Conservation (phyloP, 2,797 vertebrate species). For the Myotis findleyi region DNA sequence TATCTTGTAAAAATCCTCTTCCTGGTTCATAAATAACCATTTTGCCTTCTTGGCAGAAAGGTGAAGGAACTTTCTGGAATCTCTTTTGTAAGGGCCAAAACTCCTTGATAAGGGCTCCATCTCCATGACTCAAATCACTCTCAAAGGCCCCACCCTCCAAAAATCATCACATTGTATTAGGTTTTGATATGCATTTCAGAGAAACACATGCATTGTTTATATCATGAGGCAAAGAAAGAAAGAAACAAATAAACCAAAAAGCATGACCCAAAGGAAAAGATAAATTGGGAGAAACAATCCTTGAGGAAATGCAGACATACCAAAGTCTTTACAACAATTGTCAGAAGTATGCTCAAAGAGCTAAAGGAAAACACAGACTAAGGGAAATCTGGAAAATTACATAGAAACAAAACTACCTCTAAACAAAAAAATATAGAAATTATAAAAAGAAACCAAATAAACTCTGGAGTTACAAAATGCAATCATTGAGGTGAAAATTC, state of each 20-base stretch:
- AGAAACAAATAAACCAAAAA: background rate
- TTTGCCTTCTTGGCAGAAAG: background rate
- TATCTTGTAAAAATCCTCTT: background rate
- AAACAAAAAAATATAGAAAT: background rate
- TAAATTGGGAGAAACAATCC: background rate
- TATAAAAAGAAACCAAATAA: background rate
- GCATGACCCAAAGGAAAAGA: background rate
- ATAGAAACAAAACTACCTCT: background rate
- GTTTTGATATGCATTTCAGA: background rate
- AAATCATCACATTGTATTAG: background rate
- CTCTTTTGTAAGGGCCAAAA: background rate
- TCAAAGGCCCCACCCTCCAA: background rate
- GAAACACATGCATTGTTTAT: background rate
- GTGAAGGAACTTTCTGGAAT: too few species aligned
- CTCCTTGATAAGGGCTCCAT: background rate
- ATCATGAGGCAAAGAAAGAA: background rate
- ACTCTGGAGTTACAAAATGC: background rate
- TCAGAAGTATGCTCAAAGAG: background rate
- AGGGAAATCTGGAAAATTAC: background rate
- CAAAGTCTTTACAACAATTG: background rate
- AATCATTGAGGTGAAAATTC: background rate
- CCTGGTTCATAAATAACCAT: background rate
- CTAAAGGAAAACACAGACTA: background rate
- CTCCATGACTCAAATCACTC: background rate
- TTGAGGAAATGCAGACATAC: background rate